Evolutionary conservation across 2,113 vertebrate genomes (phyloP).

Genomic region (Stigmatopora argus): DNA sequence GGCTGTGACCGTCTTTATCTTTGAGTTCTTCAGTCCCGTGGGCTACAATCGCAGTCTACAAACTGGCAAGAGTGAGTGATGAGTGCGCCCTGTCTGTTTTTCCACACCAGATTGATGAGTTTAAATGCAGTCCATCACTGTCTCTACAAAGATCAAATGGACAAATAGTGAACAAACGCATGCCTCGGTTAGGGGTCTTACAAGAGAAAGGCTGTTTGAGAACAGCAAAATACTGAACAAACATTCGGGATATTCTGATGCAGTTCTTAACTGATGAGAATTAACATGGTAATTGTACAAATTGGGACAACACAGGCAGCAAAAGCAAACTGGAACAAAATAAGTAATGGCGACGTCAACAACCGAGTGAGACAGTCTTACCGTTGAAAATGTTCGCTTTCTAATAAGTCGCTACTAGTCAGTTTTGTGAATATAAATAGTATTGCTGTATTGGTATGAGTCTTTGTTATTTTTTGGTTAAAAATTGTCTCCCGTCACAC

Average conservation of each 20-base stretch:
- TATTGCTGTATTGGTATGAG: background rate
- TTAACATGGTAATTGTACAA: background rate
- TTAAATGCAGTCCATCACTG: constrained; percentile 18
- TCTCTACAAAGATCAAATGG: constrained; percentile 29
- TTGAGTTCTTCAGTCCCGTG: constrained; percentile 87
- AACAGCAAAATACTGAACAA: background rate
- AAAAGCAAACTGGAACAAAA: background rate
- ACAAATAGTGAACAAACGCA: constrained; percentile 14
- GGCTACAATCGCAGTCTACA: constrained; percentile 82
- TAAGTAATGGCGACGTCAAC: background rate
- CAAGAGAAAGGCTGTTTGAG: background rate
- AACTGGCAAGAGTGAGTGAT: constrained; percentile 83
- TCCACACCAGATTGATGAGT: constrained; percentile 26
- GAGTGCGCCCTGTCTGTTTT: constrained; percentile 21
- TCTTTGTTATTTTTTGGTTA: background rate
- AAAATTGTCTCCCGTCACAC: background rate
- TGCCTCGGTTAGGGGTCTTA: background rate
- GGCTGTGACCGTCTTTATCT: constrained; percentile 92
- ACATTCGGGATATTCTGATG: background rate
- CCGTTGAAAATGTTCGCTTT: background rate
- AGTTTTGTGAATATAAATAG: background rate
- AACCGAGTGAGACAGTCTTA: background rate
- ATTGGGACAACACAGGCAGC: background rate
- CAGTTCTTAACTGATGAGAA: background rate
- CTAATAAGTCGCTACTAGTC: background rate